Evolutionary conservation across 2,113 vertebrate species (phyloP).

Genomic region (Psammodynastes pulverulentus): DNA sequence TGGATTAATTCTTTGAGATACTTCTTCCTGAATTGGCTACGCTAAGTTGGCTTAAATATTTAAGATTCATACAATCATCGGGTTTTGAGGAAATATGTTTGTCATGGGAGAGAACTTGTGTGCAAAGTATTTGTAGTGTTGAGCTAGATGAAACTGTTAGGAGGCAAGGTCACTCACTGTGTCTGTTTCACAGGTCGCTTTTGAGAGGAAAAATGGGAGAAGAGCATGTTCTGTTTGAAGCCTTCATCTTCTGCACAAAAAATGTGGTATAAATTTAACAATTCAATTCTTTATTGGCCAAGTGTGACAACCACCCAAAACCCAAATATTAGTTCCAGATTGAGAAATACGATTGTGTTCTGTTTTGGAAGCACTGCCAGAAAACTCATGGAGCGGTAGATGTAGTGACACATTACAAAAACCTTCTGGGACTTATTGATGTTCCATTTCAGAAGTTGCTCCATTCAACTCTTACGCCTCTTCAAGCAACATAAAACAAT

Average conservation of each 20-base stretch:
- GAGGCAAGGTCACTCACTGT: not conserved
- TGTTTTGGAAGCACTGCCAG: not conserved
- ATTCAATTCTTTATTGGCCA: too few relatives aligned
- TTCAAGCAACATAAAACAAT: not conserved
- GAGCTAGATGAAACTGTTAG: not conserved
- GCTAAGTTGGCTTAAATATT: not conserved
- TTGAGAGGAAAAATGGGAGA: not conserved
- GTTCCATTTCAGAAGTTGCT: not conserved
- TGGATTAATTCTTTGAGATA: not conserved
- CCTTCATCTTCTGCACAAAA: not conserved
- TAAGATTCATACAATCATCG: not conserved
- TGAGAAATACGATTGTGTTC: not conserved
- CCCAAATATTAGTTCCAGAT: not conserved
- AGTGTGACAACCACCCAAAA: not conserved
- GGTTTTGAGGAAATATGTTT: not conserved
- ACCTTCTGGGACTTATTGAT: not conserved
- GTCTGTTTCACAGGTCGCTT: not conserved
- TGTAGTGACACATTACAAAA: not conserved
- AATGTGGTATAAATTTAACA: not conserved
- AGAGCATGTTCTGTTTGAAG: not conserved
- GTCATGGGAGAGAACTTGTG: not conserved
- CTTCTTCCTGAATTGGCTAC: not conserved
- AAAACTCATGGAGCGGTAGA: not conserved
- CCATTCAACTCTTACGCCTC: not conserved
- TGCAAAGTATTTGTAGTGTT: not conserved